Conservation (phyloP, 2,113 vertebrate species). For the Mustela nigripes region DNA sequence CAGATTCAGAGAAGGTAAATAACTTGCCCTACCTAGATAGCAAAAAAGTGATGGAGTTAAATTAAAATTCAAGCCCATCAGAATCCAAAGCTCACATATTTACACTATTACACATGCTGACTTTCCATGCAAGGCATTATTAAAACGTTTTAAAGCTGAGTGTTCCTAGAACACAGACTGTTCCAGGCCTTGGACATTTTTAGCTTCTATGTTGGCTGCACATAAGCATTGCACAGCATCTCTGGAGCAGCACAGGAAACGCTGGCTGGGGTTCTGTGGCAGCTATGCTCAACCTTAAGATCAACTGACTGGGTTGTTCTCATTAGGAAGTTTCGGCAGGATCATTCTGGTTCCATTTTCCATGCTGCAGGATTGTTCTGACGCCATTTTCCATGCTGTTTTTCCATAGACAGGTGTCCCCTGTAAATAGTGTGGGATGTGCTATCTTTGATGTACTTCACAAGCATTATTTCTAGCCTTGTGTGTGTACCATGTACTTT, state of each 20-base stretch:
- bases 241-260: not conserved
- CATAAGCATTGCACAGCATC: not conserved
- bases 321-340: conserved; percentile 70
- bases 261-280: not conserved
- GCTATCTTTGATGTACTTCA: not conserved
- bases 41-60: not conserved
- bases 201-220: not conserved
- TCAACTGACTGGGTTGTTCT: conserved; percentile 49
- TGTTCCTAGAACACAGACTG: not conserved
- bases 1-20: not conserved
- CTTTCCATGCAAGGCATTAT: not conserved
- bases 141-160: not conserved
- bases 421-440: not conserved
- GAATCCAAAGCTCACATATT: not conserved
- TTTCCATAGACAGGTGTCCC: conserved; percentile 58
- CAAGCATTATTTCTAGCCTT: no score
- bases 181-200: no score
- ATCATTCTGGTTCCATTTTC: conserved; percentile 58
- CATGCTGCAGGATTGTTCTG: not conserved
- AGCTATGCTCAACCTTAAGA: not conserved
- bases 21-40: not conserved
- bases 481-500: no score
- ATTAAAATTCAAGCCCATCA: not conserved
- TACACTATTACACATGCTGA: not conserved
- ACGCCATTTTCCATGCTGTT: not conserved